Evolutionary conservation across 1,140 invertebrate species (phyloP).

Genomic region (Hyphantria cunea): DNA sequence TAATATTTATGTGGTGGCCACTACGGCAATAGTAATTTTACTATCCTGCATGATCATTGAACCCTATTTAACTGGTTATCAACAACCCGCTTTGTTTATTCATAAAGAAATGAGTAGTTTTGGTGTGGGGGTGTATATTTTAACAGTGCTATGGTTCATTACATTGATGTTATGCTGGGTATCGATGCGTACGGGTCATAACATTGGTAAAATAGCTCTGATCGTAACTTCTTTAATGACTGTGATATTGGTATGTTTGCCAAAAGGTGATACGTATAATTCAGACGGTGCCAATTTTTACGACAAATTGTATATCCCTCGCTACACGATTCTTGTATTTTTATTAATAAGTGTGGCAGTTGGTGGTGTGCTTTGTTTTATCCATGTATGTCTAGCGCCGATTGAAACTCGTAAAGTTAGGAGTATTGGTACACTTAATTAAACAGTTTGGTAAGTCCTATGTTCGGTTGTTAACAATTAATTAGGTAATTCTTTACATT

Average conservation of each 20-base stretch:
- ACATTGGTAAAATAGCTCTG: constrained; percentile 62
- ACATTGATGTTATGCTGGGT: constrained; percentile 67
- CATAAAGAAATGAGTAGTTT: constrained; percentile 55
- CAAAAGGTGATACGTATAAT: constrained; percentile 48
- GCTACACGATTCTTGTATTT: constrained; percentile 58
- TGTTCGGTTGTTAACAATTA: constrained; percentile 1
- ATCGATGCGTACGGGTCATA: constrained; percentile 68
- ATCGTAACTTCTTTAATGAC: constrained; percentile 55
- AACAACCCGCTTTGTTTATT: constrained; percentile 30
- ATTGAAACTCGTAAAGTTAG: constrained; percentile 64
- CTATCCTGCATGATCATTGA: constrained; percentile 37
- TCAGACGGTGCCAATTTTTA: constrained; percentile 61
- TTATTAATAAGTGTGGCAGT: constrained; percentile 53
- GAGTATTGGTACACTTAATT: constrained; percentile 55
- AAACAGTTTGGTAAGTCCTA: constrained; percentile 44
- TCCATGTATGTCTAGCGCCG: constrained; percentile 60
- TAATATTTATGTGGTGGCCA: constrained; percentile 31
- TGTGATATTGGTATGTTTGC: constrained; percentile 60
- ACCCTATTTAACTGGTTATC: constrained; percentile 27
- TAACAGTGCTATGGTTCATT: constrained; percentile 66
- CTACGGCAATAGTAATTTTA: constrained; percentile 35
- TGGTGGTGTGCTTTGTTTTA: constrained; percentile 56
- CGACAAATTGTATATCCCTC: constrained; percentile 61
- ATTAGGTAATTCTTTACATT: not conserved
- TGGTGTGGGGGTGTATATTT: constrained; percentile 69